phyloP scores from a whole-genome alignment of 2,797 vertebrate genomes.

The Muraenolepis orangiensis region DNA sequence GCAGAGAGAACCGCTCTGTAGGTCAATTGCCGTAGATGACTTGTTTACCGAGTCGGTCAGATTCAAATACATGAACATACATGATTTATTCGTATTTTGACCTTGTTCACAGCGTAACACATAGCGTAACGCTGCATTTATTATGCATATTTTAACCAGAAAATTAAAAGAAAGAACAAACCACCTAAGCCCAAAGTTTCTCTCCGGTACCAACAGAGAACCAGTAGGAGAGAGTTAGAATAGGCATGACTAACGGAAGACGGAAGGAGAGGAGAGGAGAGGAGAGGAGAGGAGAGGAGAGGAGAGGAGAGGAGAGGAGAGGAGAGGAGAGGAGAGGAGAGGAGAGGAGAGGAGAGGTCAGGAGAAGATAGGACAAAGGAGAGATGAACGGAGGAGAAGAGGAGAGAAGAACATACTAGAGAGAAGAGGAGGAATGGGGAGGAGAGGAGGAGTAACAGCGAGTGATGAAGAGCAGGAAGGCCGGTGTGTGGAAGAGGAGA shows the following conservation, averaged over 20 bases:
- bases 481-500: not conserved
- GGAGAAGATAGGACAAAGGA: not conserved
- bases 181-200: not conserved
- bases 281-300: constrained; percentile 37
- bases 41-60: constrained; percentile 64
- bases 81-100: not conserved
- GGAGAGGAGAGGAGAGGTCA: not conserved
- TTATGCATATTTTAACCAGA: not conserved
- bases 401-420: constrained; percentile 1
- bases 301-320: not conserved
- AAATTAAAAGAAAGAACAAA: not conserved
- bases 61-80: constrained; percentile 4
- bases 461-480: not conserved
- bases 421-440: not conserved
- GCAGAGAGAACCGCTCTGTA: constrained; percentile 56
- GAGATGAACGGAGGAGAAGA: not conserved
- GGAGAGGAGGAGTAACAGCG: not conserved
- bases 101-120: no score
- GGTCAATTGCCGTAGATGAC: constrained; percentile 65
- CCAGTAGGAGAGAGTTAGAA: not conserved
- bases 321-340: not conserved
- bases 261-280: constrained; percentile 8
- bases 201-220: not conserved
- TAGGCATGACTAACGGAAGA: not conserved
- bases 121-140: not conserved